These are phyloP conservation scores for Burhinus oedicnemus DNA, from an alignment of 2,113 vertebrate genomes.

Conservation along the genomic window DNA sequence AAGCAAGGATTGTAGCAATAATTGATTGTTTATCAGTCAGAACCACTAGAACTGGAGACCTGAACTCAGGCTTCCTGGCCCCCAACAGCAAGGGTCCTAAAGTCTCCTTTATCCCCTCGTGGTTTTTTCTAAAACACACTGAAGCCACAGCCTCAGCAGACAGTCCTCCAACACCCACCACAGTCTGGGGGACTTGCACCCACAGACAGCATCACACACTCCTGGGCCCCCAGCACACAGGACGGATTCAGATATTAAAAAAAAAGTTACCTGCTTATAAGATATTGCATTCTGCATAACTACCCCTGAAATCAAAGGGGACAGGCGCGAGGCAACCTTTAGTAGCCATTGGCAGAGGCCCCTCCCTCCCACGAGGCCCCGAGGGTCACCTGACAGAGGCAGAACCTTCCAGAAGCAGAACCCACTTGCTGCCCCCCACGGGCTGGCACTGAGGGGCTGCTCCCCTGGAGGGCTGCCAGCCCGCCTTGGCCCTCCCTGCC, in stretches of 20 bases:
- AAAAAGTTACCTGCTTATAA: background rate
- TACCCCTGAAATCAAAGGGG: too few relatives aligned
- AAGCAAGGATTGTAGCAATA: background rate
- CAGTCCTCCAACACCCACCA: background rate
- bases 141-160: background rate
- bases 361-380: too few relatives aligned
- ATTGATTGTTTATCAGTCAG: background rate
- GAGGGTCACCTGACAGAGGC: background rate
- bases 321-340: fast-evolving
- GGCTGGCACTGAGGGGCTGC: too few relatives aligned
- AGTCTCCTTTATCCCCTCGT: too few relatives aligned
- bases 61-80: background rate
- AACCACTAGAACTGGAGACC: background rate
- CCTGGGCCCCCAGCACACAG: background rate
- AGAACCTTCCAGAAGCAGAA: background rate
- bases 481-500: background rate
- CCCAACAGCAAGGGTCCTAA: background rate
- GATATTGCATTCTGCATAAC: background rate
- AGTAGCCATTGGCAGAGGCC: too few relatives aligned
- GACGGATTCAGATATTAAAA: fast-evolving
- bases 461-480: too few relatives aligned
- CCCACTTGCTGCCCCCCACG: background rate
- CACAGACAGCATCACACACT: background rate
- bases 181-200: background rate
- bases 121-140: background rate